Evolutionary conservation across 2,113 vertebrate species (phyloP), one percentile per base, ranked within the genome.

Genomic region (Fukomys damarensis): DNA sequence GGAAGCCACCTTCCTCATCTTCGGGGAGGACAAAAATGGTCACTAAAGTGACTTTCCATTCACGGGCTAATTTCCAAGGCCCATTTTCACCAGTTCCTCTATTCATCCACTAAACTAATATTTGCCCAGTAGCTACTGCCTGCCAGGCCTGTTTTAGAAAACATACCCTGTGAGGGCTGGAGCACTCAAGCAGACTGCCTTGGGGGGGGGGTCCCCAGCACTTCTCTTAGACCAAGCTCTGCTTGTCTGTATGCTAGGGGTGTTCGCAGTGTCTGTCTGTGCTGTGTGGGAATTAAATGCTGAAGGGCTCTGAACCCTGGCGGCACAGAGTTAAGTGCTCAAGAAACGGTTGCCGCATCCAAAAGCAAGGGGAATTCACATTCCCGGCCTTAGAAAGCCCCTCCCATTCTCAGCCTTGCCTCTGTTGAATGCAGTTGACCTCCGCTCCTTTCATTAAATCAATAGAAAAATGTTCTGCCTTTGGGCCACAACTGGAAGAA

Each of bases 61-160:
- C 54, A 28, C 9, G 12, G 68, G 14, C 56, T 86, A 41, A 58
- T 81, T 49, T 38, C 22, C 5, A 0, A 46, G 82, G 46, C 63
- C 68, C 61, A 41, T 22, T 72, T 81, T 56, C 41, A 17, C 81
- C 16, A 79, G 63, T 52, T 76, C 63, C 30, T 13, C 1, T 52
- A 38, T 76, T 84, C 38, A 7, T 58, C 74, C 82, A 35, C 82
- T 94, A 54, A 90, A 58, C 22, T 92, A 87, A 32, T 89, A 83
- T 86, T 80, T 87, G 58, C 76, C 56, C 41, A 76, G 61, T 65
- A 72, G 72, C 63, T 49, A 4, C 68, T 10, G 4, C 26, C 7
- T 92, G n/a, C 41, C 11, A 32, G 79, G 35, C 89, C 32, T 1
- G 0, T 22, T 86, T 72, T 12, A 43, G 43, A 66, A 90, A 90